Evolutionary conservation across 2,888 invertebrate genomes (phyloP).

Genomic region (Volucella inanis): DNA sequence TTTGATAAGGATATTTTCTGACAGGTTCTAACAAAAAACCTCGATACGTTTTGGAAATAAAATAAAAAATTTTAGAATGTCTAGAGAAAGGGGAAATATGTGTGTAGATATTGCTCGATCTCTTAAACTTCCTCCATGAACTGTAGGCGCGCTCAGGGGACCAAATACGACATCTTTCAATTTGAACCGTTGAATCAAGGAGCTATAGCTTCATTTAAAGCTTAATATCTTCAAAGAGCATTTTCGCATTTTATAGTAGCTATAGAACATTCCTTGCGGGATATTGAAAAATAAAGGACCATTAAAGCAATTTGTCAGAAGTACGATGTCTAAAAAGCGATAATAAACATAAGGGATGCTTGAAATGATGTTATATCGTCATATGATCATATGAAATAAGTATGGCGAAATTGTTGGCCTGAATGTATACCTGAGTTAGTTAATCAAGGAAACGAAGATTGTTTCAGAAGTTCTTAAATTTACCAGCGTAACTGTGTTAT

Average conservation of each 20-base stretch:
- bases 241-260: conserved; percentile 51
- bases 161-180: conserved; percentile 75
- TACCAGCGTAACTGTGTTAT: too few relatives aligned
- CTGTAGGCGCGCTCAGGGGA: too few relatives aligned
- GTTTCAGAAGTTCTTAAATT: conserved; percentile 1
- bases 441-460: background rate
- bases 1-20: too few relatives aligned
- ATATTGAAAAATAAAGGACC: background rate
- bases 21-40: too few relatives aligned
- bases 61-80: too few relatives aligned
- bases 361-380: background rate
- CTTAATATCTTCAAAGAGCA: conserved; percentile 65
- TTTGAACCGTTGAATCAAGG: conserved; percentile 75
- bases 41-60: too few relatives aligned
- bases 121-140: too few relatives aligned
- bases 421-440: background rate
- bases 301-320: background rate
- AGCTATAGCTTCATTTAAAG: conserved; percentile 71
- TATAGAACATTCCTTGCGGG: background rate
- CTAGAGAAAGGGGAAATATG: too few relatives aligned
- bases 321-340: background rate
- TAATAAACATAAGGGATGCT: background rate
- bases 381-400: background rate
- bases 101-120: too few relatives aligned
- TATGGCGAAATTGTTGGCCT: background rate